Conservation (phyloP, 2,888 invertebrate genomes). For the Diaphora mendica region DNA sequence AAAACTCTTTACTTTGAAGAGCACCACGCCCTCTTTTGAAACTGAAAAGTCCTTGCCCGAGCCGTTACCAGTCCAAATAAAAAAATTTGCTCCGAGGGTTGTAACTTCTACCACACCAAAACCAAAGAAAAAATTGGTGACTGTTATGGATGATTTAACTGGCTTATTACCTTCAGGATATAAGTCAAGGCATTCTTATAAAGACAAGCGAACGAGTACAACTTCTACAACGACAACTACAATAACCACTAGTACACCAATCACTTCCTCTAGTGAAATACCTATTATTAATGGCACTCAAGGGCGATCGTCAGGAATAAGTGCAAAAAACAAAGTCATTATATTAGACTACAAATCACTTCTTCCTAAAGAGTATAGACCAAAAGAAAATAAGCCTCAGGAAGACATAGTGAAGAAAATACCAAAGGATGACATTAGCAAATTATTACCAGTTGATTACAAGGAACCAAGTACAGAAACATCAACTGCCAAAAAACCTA, state of each 20-base stretch:
- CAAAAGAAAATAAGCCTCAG: conserved; percentile 72
- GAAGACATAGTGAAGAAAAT: conserved; percentile 80
- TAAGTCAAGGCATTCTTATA: conserved; percentile 83
- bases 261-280: conserved; percentile 56
- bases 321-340: conserved; percentile 86
- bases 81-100: conserved; percentile 88
- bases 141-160: conserved; percentile 87
- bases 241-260: conserved; percentile 52
- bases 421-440: conserved; percentile 85
- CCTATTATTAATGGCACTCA: conserved; percentile 75
- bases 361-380: conserved; percentile 85
- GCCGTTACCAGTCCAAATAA: conserved; percentile 88
- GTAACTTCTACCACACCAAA: conserved; percentile 78
- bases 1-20: conserved; percentile 84
- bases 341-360: conserved; percentile 85
- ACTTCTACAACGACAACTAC: conserved; percentile 70
- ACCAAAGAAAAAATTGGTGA: conserved; percentile 80
- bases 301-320: conserved; percentile 83
- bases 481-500: conserved; percentile 60
- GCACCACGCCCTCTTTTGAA: conserved; percentile 77
- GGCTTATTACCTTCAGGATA: conserved; percentile 89
- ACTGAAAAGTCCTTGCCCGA: conserved; percentile 86
- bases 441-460: conserved; percentile 89
- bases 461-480: conserved; percentile 78
- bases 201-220: conserved; percentile 85